Percentiles rank a stretch among this genome's conserved stretches.
Conservation (phyloP, 1,140 invertebrate genomes). For the Zaprionus camerounensis region DNA sequence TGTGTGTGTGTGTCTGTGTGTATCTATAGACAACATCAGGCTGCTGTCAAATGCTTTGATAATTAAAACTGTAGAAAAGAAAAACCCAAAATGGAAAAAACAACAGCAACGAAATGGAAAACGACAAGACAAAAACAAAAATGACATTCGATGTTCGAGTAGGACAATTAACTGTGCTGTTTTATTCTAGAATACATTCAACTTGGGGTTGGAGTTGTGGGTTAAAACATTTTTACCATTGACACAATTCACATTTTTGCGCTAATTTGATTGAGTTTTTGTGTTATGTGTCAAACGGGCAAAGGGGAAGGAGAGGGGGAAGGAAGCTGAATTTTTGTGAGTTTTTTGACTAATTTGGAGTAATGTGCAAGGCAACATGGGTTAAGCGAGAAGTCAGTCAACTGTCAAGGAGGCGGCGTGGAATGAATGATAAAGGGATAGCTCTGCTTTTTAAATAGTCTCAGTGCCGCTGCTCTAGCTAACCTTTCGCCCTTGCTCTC, state of each 20-base stretch:
- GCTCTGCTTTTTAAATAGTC: background rate
- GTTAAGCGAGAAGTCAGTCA: constrained; percentile 45
- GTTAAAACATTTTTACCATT: constrained; percentile 7
- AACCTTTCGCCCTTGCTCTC: too few species aligned
- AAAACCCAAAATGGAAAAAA: background rate
- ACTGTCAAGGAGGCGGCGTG: constrained; percentile 27
- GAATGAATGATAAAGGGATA: constrained; percentile 15
- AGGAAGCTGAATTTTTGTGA: constrained; percentile 34
- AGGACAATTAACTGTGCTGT: constrained; percentile 10
- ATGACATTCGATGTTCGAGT: constrained; percentile 39
- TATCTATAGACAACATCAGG: constrained; percentile 65
- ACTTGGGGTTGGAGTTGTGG: background rate
- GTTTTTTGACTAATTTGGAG: constrained; percentile 30
- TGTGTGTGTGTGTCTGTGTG: constrained; percentile 41
- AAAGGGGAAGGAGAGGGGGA: background rate
- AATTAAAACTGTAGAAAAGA: constrained; percentile 63
- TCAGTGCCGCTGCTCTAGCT: background rate
- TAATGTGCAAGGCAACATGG: constrained; percentile 47
- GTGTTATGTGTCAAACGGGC: constrained; percentile 62
- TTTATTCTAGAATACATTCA: background rate
- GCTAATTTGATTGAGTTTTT: constrained; percentile 80
- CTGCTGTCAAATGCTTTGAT: constrained; percentile 78
- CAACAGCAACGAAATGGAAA: constrained; percentile 34
- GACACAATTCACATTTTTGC: constrained; percentile 39
- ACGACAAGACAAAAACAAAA: constrained; percentile 14